Evolutionary conservation across 2,113 vertebrate species (phyloP), one percentile per base, ranked within the genome.

Genomic region (Gorsachius goisagi): DNA sequence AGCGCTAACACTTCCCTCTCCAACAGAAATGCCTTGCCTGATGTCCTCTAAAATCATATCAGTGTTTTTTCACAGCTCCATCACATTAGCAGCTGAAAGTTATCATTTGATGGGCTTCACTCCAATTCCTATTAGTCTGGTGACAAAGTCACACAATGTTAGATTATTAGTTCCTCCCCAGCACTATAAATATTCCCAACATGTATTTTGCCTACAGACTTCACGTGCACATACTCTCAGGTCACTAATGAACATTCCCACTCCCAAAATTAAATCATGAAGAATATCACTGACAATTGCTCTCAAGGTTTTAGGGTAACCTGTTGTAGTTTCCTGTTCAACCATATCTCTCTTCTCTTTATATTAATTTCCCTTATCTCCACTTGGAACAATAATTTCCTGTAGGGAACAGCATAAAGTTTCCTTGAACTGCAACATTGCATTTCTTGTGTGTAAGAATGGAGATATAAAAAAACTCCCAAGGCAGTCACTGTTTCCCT

Each of bases 171-270:
- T 15, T 60, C 58, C 39, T 53, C 21, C 49, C 47, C 30, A 30
- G 27, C 39, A 41, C 30, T 35, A n/a, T 32, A 77, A 94, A 33
- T 49, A 77, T 72, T 77, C 35, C 23, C 35, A 56, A 33, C 6
- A 27, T 22, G 12, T 59, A 53, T 68, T 62, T 87, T 66, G 11
- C n/a, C 30, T n/a, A 45, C 55, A 47, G 76, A 47, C 66, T 82
- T 35, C 39, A 55, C 0, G 1, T 21, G 19, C n/a, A 24, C 3
- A 0, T 21, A 37, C 53, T 55, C 22, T 33, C 21, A 44, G 37
- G 22, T 72, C 58, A n/a, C n/a, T 60, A 66, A 53, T 9, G 3
- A 41, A 9, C 11, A 23, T 55, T 50, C 33, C 5, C 1, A 30
- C 44, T 37, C 28, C 68, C 69, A 37, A 26, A 24, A 23, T 37